These are phyloP conservation scores for Philaethria dido DNA, from an alignment of 2,888 invertebrate species.

Conservation along the genomic window DNA sequence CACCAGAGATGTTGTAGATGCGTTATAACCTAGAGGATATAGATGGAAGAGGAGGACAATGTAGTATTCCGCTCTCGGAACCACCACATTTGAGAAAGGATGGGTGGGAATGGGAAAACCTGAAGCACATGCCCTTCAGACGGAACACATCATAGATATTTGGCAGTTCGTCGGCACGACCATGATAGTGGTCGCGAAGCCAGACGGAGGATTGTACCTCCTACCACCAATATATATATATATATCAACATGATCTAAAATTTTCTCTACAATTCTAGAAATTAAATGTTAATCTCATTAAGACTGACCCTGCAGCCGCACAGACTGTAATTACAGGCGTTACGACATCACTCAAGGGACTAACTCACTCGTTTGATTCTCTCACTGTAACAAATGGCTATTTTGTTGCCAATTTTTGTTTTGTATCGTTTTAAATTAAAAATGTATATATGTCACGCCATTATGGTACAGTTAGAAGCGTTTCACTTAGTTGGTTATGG, in stretches of 20 bases:
- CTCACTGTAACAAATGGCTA: slow-evolving; percentile 31
- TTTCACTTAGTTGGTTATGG: background rate
- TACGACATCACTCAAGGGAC: slow-evolving; percentile 32
- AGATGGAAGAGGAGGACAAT: too few relatives aligned
- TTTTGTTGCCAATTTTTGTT: slow-evolving; percentile 39
- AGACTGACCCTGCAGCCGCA: background rate
- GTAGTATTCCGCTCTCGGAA: too few relatives aligned
- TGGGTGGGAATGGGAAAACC: too few relatives aligned
- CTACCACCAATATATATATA: too few relatives aligned
- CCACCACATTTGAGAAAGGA: too few relatives aligned
- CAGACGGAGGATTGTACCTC: too few relatives aligned
- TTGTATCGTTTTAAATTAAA: background rate
- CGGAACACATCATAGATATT: too few relatives aligned
- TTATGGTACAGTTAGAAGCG: background rate
- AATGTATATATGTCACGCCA: background rate
- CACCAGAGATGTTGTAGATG: too few relatives aligned
- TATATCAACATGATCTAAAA: background rate
- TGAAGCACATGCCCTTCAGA: too few relatives aligned
- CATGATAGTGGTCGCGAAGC: too few relatives aligned
- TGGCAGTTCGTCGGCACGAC: too few relatives aligned
- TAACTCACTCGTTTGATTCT: slow-evolving; percentile 29
- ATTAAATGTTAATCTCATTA: background rate
- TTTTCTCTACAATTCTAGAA: background rate
- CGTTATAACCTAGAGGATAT: too few relatives aligned
- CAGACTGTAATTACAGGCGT: slow-evolving; percentile 23